Base-by-base conservation (phyloP, 2,113 vertebrate species). In the Xyliphius kryptos region DNA sequence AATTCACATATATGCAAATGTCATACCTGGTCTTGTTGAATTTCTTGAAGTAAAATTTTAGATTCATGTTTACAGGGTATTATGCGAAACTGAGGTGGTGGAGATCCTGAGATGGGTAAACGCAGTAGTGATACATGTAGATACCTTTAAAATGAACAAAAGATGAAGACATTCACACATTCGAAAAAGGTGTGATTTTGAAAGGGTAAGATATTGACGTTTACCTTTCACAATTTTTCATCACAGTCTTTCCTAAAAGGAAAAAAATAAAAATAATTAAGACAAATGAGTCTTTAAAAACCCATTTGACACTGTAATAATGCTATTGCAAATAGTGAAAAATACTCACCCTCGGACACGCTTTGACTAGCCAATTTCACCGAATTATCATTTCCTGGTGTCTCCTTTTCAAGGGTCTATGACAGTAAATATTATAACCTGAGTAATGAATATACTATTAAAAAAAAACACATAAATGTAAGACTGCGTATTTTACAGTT, bases 51-150 rank as follows among this genome's bases (percentile, higher is more conserved):
- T 5, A 73, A 26, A 36, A 73, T 38, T 17, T 67, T 62, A 8
- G 61, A 13, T 4, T 47, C 51, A 10, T 47, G 50, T 20, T 22
- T 44, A 15, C 52, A 48, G 1, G 67, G 36, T 46, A 61, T 37
- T 3, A 76, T 55, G 20, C 52, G 63, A 51, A 73, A 74, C 26
- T 63, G 68, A 19, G 79, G 74, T 2, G 52, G 56, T 11, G 72
- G 56, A 6, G 41, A 32, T 15, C 63, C 71, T 26, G 52, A 21
- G 36, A 76, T 53, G 6, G 73, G 66, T 37, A 79, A 50, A 9
- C 69, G 64, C 38, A 67, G 16, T 49, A 80, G 8, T 1, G 55
- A 50, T 17, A 68, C 61, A 11, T 21, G 14, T 15, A 13, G 20
- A 60, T 5, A 65, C 44, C 74, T 71, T 37, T 22, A 44, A 8